Conservation (phyloP, 1,140 invertebrate species). For the Papilio polytes region DNA sequence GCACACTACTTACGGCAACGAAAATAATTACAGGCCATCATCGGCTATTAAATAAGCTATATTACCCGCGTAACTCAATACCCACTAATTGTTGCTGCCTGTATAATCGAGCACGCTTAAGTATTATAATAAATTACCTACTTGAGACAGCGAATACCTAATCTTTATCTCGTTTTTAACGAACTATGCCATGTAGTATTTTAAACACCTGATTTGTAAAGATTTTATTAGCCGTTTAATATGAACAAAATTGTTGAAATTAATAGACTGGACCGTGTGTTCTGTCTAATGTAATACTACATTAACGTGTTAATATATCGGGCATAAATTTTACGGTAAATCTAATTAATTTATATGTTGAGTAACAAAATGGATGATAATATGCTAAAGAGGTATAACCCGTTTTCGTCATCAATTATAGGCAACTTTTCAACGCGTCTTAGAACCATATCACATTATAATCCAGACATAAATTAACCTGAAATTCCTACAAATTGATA, state of each 20-base stretch:
- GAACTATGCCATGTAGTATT: background rate
- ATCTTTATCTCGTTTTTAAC: background rate
- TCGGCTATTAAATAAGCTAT: conserved; percentile 53
- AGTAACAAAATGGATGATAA: conserved; percentile 46
- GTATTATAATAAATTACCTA: conserved; percentile 59
- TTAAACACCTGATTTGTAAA: background rate
- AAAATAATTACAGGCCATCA: conserved; percentile 58
- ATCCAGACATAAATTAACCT: conserved; percentile 39
- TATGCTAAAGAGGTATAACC: conserved; percentile 46
- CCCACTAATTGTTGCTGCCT: conserved; percentile 54
- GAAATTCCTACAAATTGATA: conserved; percentile 42
- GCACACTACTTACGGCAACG: conserved; percentile 45
- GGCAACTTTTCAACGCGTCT: conserved; percentile 42
- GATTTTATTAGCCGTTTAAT: background rate
- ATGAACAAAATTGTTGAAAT: background rate
- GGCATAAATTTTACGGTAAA: conserved; percentile 29
- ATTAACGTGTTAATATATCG: conserved; percentile 30
- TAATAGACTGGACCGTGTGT: background rate
- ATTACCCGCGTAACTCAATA: conserved; percentile 55
- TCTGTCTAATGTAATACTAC: conserved; percentile 12
- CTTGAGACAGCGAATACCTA: conserved; percentile 42
- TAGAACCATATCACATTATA: conserved; percentile 47
- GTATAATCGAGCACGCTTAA: conserved; percentile 54
- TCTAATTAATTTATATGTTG: conserved; percentile 39
- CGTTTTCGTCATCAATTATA: conserved; percentile 55